These are phyloP conservation scores for Pandion haliaetus DNA, from an alignment of 2,113 vertebrate genomes.

Conservation along the genomic window DNA sequence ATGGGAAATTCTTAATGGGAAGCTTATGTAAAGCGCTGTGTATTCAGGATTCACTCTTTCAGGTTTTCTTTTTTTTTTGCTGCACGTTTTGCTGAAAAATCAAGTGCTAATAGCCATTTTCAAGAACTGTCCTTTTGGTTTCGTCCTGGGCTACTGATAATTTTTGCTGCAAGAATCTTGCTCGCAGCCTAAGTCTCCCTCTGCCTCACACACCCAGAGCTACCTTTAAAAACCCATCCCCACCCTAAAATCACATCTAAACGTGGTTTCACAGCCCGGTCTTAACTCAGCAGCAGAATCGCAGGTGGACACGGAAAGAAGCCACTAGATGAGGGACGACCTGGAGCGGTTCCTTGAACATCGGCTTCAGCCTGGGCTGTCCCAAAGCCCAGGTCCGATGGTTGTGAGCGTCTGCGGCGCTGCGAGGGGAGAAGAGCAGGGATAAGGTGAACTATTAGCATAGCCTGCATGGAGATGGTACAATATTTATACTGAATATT, in stretches of 20 bases:
- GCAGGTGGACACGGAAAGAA: rapidly evolving
- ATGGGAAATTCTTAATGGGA: not conserved
- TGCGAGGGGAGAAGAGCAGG: not conserved
- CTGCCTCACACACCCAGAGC: rapidly evolving
- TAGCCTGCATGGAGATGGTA: not conserved
- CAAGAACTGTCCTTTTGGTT: not conserved
- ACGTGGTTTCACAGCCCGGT: not conserved
- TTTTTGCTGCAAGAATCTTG: not conserved
- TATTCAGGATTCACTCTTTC: not conserved
- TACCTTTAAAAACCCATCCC: not conserved
- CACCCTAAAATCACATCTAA: not conserved
- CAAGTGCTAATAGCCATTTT: not conserved
- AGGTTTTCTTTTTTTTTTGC: not conserved
- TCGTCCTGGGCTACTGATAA: not conserved
- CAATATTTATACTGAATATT: not conserved
- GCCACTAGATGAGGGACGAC: rapidly evolving
- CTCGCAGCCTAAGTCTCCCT: not conserved
- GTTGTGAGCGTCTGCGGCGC: rapidly evolving
- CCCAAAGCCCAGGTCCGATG: rapidly evolving
- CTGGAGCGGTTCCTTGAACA: rapidly evolving
- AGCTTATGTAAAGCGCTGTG: not conserved
- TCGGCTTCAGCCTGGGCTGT: not conserved
- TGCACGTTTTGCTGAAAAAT: not conserved
- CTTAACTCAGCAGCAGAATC: not conserved
- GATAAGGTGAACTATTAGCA: not conserved